phyloP scores from a whole-genome alignment of 2,113 vertebrate genomes.

The Hemichromis elongatus region DNA sequence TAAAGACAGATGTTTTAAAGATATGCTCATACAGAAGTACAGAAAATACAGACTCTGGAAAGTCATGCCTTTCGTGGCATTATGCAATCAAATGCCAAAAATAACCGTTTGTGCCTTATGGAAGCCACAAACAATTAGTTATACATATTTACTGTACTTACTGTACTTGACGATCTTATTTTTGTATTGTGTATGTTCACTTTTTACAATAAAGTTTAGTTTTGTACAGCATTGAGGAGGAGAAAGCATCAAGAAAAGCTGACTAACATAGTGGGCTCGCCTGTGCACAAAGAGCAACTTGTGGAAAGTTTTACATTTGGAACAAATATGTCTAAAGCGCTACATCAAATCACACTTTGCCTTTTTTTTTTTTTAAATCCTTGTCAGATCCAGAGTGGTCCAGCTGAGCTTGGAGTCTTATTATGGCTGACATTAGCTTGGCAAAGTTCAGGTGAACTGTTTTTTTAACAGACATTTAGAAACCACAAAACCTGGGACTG shows the following conservation, averaged over 20 bases:
- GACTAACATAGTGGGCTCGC: not conserved
- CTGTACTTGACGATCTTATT: not conserved
- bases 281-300: not conserved
- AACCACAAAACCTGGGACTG: not conserved
- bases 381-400: conserved; percentile 36
- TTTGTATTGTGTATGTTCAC: not conserved
- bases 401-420: conserved; percentile 53
- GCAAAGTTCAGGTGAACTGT: conserved; percentile 26
- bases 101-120: not conserved
- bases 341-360: conserved; percentile 49
- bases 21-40: not conserved
- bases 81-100: not conserved
- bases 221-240: not conserved
- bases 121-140: not conserved
- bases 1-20: too few species aligned
- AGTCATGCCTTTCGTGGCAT: not conserved
- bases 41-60: not conserved
- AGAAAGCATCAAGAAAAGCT: not conserved
- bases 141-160: rapidly evolving
- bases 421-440: conserved; percentile 44
- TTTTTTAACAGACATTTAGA: conserved; percentile 4
- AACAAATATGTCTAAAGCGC: conserved; percentile 9
- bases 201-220: not conserved
- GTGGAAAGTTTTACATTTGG: conserved; percentile 50
- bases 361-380: conserved; percentile 36